phyloP scores from a whole-genome alignment of 2,113 vertebrate species.

The human region GRCh38 chr2:72491501-72492000 shows the following conservation, averaged over 20 bases:
- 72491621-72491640: conserved; percentile 40
- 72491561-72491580: conserved; percentile 6
- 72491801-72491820: background rate
- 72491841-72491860: background rate
- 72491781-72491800: background rate
- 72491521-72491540: background rate
- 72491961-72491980: background rate
- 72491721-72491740: background rate
- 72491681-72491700: background rate
- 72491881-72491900: background rate
- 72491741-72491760: background rate
- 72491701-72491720: background rate
- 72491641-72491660: background rate
- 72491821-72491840: background rate
- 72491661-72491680: background rate
- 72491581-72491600: background rate
- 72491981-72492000: background rate
- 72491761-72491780: background rate
- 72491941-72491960: background rate
- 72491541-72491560: conserved; percentile 3
- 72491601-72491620: conserved; percentile 20
- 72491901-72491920: background rate
- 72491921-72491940: background rate
- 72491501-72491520: conserved; percentile 42
- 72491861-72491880: conserved; percentile 41